phyloP scores from a whole-genome alignment of 1,140 invertebrate genomes.

The Leucophenga varia region DNA sequence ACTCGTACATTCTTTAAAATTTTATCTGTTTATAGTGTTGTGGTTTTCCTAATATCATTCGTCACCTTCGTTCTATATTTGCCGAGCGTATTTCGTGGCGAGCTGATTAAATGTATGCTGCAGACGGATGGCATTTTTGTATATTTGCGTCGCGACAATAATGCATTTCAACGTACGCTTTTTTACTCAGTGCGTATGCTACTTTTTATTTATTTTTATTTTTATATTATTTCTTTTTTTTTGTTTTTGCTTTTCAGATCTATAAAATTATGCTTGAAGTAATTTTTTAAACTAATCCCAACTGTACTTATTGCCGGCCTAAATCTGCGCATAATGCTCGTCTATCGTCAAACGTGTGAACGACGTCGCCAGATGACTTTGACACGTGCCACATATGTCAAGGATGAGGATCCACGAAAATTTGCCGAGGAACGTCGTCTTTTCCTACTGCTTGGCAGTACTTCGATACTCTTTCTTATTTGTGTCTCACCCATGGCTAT shows the following conservation, averaged over 20 bases:
- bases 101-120: constrained; percentile 62
- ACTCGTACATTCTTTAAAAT: background rate
- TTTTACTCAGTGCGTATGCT: constrained; percentile 58
- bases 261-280: constrained; percentile 68
- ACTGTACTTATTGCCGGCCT: constrained; percentile 68
- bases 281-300: constrained; percentile 68
- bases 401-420: constrained; percentile 65
- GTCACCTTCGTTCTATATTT: constrained; percentile 67
- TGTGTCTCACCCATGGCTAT: constrained; percentile 78
- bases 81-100: constrained; percentile 65
- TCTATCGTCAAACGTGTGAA: constrained; percentile 68
- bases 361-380: constrained; percentile 66
- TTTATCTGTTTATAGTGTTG: constrained; percentile 46
- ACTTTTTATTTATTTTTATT: background rate
- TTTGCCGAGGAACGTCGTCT: constrained; percentile 73
- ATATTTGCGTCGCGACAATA: constrained; percentile 64
- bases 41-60: constrained; percentile 64
- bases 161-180: constrained; percentile 58
- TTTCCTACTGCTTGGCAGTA: constrained; percentile 69
- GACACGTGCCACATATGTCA: constrained; percentile 56
- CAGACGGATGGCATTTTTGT: constrained; percentile 58
- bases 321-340: constrained; percentile 71
- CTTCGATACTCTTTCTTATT: constrained; percentile 72
- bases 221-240: background rate
- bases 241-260: constrained; percentile 39